These are phyloP conservation scores for Galbula dea DNA, from an alignment of 2,113 vertebrate genomes.

Conservation along the genomic window DNA sequence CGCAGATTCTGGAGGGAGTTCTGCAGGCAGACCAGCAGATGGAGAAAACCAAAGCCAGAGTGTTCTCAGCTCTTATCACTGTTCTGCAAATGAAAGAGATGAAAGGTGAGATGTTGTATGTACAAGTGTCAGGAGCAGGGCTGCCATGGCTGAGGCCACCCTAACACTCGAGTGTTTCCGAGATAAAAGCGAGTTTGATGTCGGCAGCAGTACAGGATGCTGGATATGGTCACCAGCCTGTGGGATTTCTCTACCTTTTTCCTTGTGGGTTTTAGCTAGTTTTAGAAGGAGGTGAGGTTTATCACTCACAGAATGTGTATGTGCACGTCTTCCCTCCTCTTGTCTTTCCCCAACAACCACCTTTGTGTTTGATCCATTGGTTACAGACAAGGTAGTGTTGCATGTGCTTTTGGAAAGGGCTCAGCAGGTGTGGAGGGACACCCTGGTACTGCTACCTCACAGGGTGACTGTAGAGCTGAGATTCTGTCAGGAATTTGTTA, in stretches of 20 bases:
- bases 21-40: constrained; percentile 90
- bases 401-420: not conserved
- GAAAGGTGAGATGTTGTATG: constrained; percentile 76
- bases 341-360: not conserved
- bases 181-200: not conserved
- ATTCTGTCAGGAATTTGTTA: not conserved
- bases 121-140: not conserved
- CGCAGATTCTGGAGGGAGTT: constrained; percentile 90
- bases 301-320: not conserved
- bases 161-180: not conserved
- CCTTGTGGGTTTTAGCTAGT: not conserved
- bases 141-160: not conserved
- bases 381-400: not conserved
- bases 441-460: not conserved
- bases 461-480: not conserved
- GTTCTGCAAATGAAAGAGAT: constrained; percentile 91
- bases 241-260: not conserved
- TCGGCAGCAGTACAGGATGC: not conserved
- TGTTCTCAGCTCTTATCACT: constrained; percentile 91
- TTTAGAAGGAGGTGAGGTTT: not conserved
- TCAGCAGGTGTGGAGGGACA: not conserved
- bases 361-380: not conserved
- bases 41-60: constrained; percentile 93
- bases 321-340: not conserved
- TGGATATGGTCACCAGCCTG: not conserved